Conservation (phyloP, 2,797 vertebrate species). For the Erpetoichthys calabaricus region DNA sequence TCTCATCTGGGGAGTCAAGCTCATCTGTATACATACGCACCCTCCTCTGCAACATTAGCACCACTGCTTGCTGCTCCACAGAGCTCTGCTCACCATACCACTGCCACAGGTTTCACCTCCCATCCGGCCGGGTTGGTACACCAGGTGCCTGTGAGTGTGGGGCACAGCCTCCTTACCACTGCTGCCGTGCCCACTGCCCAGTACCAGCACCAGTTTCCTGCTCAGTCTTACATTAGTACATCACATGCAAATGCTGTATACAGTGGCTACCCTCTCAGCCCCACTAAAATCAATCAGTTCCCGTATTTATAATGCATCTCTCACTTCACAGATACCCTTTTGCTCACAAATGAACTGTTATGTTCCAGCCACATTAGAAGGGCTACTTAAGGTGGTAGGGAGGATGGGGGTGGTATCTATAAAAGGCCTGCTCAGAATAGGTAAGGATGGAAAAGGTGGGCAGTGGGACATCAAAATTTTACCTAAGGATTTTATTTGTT, state of each 20-base stretch:
- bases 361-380: no score
- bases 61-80: slow-evolving; percentile 57
- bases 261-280: slow-evolving; percentile 83
- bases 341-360: no score
- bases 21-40: slow-evolving; percentile 81
- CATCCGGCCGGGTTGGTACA: slow-evolving; percentile 81
- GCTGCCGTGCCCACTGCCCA: slow-evolving; percentile 63
- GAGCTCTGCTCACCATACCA: slow-evolving; percentile 61
- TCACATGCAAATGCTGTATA: slow-evolving; percentile 73
- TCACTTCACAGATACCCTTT: not conserved
- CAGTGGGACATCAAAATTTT: no score
- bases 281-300: slow-evolving; percentile 85
- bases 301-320: slow-evolving; percentile 63
- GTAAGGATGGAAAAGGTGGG: no score
- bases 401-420: no score
- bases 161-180: slow-evolving; percentile 59
- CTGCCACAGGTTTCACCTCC: slow-evolving; percentile 50
- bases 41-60: slow-evolving; percentile 66
- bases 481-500: no score
- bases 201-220: slow-evolving; percentile 79
- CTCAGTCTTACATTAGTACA: slow-evolving; percentile 69
- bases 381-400: no score
- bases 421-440: no score
- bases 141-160: slow-evolving; percentile 67
- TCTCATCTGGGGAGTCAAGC: slow-evolving; percentile 62